Evolutionary conservation across 1,140 invertebrate genomes (phyloP).

Genomic region (Lepeophtheirus salmonis): DNA sequence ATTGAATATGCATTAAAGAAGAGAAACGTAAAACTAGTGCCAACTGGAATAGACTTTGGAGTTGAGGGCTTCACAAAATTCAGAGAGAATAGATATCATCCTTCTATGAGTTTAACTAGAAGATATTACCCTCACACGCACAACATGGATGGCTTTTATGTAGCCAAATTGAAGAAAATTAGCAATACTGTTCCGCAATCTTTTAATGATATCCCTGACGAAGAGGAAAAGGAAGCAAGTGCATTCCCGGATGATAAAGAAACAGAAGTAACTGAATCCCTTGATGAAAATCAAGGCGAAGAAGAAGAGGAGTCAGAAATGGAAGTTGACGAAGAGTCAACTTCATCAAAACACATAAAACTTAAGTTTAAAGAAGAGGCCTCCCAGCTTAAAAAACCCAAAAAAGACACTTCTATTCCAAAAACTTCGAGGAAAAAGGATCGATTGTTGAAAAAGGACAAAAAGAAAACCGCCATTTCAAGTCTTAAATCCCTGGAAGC

Average conservation of each 20-base stretch:
- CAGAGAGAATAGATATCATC: conserved; percentile 69
- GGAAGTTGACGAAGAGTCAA: conserved; percentile 9
- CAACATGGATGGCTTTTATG: conserved; percentile 99
- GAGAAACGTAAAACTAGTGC: conserved; percentile 72
- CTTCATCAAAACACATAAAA: not conserved
- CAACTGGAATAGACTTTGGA: conserved; percentile 86
- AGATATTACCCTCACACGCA: conserved; percentile 93
- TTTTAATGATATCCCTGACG: conserved; percentile 4
- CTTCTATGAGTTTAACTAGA: conserved; percentile 64
- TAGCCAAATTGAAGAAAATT: conserved; percentile 93
- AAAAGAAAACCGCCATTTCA: not conserved
- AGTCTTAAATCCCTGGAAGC: not conserved
- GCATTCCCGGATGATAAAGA: not conserved
- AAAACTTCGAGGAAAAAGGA: not conserved
- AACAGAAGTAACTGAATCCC: not conserved
- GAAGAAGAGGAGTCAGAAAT: not conserved
- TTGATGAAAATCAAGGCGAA: not conserved
- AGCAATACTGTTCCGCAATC: conserved; percentile 8
- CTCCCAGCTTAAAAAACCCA: not conserved
- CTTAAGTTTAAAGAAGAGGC: not conserved
- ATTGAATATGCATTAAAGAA: conserved; percentile 89
- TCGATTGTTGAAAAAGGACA: not conserved
- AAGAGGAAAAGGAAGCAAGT: not conserved
- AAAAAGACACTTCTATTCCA: not conserved
- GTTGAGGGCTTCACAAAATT: conserved; percentile 81